phyloP scores from a whole-genome alignment of 2,888 invertebrate species.

The Latrodectus elegans region DNA sequence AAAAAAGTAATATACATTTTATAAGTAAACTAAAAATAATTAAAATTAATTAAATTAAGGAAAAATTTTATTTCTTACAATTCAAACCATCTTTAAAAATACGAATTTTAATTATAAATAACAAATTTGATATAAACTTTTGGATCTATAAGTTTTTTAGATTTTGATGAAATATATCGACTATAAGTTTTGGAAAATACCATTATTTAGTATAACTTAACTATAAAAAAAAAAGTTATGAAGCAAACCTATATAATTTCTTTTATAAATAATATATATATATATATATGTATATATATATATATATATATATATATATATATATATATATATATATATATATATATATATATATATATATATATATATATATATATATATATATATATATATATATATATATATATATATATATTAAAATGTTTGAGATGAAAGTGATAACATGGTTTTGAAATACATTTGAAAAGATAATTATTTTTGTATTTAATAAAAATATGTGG shows the following conservation, averaged over 20 bases:
- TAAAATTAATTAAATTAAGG: too few species aligned
- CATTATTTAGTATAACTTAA: too few species aligned
- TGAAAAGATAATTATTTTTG: background rate
- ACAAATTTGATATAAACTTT: too few species aligned
- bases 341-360: slow-evolving; percentile 14
- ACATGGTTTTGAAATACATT: background rate
- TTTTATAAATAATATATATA: background rate
- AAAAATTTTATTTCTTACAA: too few species aligned
- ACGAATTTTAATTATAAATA: too few species aligned
- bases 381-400: slow-evolving; percentile 5
- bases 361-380: slow-evolving; percentile 4
- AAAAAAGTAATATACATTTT: too few species aligned
- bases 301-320: slow-evolving; percentile 4
- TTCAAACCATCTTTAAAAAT: too few species aligned
- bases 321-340: background rate
- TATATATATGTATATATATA: background rate
- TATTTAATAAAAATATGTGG: background rate
- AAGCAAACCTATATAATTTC: background rate
- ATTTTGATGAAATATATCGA: too few species aligned
- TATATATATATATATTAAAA: slow-evolving; percentile 1
- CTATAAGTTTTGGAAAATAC: too few species aligned
- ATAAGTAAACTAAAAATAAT: too few species aligned
- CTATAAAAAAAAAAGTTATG: too few species aligned
- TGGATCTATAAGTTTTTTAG: too few species aligned
- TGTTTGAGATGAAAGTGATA: background rate